phyloP scores from a whole-genome alignment of 2,113 vertebrate genomes.

The Mesembrinibis cayennensis region DNA sequence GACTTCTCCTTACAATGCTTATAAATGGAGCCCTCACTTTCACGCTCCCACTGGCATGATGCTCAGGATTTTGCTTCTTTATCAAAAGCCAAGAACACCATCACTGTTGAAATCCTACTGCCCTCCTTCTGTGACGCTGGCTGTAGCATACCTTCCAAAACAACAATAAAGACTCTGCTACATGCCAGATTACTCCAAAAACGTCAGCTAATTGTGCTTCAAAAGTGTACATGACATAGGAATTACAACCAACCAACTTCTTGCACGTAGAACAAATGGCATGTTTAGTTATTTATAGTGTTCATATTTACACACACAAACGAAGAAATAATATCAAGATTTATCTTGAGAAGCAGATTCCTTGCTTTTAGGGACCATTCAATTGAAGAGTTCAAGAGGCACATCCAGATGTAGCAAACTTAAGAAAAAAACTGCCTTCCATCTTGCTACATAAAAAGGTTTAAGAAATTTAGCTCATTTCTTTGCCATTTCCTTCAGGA shows the following conservation, averaged over 20 bases:
- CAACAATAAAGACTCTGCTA: not conserved
- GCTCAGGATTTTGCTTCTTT: not conserved
- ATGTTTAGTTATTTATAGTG: not conserved
- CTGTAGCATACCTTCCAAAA: not conserved
- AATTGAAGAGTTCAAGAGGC: not conserved
- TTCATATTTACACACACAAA: not conserved
- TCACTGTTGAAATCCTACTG: not conserved
- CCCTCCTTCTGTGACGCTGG: not conserved
- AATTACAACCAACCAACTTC: not conserved
- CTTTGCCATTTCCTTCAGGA: not conserved
- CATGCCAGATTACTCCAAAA: not conserved
- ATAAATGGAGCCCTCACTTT: not conserved
- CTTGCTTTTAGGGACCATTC: not conserved
- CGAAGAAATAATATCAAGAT: not conserved
- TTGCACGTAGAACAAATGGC: not conserved
- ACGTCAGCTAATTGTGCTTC: not conserved
- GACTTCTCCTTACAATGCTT: not conserved
- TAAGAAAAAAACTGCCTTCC: not conserved
- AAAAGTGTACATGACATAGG: not conserved
- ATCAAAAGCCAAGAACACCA: not conserved
- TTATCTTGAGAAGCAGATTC: not conserved
- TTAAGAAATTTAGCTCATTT: not conserved
- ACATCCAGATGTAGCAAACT: not conserved
- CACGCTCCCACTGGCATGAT: not conserved
- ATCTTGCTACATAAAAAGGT: not conserved